These are phyloP conservation scores for Menura novaehollandiae DNA, from an alignment of 2,113 vertebrate genomes.

Conservation along the genomic window DNA sequence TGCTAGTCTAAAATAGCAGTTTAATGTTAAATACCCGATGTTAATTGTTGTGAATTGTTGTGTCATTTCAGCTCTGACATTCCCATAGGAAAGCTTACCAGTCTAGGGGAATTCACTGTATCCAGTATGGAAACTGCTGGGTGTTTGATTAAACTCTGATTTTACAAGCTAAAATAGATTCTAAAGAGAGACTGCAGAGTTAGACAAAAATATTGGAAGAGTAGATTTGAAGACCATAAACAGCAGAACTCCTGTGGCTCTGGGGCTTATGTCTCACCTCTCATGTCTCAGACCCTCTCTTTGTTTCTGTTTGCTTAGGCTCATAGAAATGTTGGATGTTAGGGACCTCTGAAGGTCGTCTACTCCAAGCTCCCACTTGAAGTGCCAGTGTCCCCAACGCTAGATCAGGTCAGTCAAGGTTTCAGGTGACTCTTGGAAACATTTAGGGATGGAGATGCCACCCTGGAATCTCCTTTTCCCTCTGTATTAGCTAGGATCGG, in stretches of 20 bases:
- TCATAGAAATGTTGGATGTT: not conserved
- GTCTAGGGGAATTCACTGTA: not conserved
- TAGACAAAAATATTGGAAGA: not conserved
- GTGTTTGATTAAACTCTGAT: not conserved
- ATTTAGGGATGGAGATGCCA: not conserved
- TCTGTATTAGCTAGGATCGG: not conserved
- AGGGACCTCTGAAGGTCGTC: not conserved
- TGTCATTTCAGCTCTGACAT: not conserved
- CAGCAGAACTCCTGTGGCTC: not conserved
- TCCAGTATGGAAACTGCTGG: not conserved
- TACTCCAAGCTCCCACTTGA: not conserved
- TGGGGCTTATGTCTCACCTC: not conserved
- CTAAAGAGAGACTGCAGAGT: not conserved
- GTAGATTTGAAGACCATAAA: not conserved
- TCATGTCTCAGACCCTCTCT: not conserved
- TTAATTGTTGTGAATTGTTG: not conserved
- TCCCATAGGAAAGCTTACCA: not conserved
- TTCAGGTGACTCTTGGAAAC: not conserved
- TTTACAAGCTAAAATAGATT: not conserved
- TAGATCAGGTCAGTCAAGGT: not conserved
- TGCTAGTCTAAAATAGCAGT: not conserved
- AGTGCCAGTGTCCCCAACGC: not conserved
- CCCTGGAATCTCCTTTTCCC: not conserved
- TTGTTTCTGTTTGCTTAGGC: slow-evolving; percentile 16
- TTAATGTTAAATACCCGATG: not conserved